Evolutionary conservation across 2,113 vertebrate species (phyloP).

Genomic region (Prochilodus magdalenae): DNA sequence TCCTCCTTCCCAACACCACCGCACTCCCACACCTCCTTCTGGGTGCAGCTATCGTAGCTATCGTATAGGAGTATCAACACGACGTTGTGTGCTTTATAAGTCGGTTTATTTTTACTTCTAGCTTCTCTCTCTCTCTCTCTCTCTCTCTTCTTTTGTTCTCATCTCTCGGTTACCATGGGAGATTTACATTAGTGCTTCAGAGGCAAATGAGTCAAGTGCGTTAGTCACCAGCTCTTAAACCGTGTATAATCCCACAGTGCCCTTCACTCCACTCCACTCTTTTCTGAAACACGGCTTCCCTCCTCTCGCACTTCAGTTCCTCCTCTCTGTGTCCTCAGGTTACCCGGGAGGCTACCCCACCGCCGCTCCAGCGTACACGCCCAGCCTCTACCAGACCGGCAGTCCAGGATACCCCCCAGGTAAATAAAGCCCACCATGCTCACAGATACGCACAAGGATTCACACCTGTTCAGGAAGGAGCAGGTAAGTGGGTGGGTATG

Average conservation of each 20-base stretch:
- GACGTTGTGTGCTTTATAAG: too few relatives aligned
- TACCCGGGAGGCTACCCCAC: slow-evolving; percentile 95
- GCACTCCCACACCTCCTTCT: too few relatives aligned
- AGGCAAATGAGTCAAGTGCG: slow-evolving; percentile 5
- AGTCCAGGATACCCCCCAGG: slow-evolving; percentile 97
- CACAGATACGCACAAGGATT: slow-evolving; percentile 4
- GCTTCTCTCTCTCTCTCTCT: slow-evolving; percentile 19
- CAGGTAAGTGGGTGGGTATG: not conserved
- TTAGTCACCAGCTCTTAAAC: not conserved
- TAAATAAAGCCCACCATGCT: slow-evolving; percentile 60
- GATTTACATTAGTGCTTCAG: slow-evolving; percentile 13
- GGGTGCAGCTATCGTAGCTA: too few relatives aligned
- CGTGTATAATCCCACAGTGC: not conserved
- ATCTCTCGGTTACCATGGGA: slow-evolving; percentile 4
- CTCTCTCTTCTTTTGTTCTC: slow-evolving; percentile 17
- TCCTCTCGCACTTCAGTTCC: not conserved
- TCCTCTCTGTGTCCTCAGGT: slow-evolving; percentile 75
- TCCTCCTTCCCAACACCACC: too few relatives aligned
- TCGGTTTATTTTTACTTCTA: not conserved
- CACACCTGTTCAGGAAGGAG: not conserved
- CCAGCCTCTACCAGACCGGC: slow-evolving; percentile 94
- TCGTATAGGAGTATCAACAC: too few relatives aligned
- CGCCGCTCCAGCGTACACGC: slow-evolving; percentile 92
- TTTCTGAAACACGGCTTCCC: not conserved
- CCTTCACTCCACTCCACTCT: not conserved